Base-by-base conservation (phyloP, 2,888 invertebrate species). In the Melikaiella ostensackeni region DNA sequence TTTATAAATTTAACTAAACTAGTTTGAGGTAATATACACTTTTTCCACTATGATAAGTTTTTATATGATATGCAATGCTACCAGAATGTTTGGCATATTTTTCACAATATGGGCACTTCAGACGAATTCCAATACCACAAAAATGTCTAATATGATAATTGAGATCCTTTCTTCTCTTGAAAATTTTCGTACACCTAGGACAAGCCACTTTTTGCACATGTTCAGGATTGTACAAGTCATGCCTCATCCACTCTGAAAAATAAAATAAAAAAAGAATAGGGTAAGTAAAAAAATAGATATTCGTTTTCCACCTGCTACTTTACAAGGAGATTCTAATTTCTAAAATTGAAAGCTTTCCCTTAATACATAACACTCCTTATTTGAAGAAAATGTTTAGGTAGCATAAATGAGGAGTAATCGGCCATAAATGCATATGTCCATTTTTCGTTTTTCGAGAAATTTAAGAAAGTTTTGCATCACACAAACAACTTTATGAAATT, bases 101-200 rank as follows among this genome's bases (percentile, higher is more conserved):
- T 73, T 83, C 83, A 83, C 92, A 93, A 75, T 89, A 83, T 19
- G 88, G 86, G 79, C 92, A 92, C 42, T 86, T 85, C 75, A 89
- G 90, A 11, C 88, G 82, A 13, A 88, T 88, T 75, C 86, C 88
- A 27, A 76, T 77, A 24, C 80, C 81, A 38, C 81, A 81, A 77
- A 90, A 84, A 75, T 86, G 85, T 64, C 85, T 84, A 16, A 84
- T 74, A 75, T 89, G 89, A 77, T 87, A 83, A 75, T 84, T 83
- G 7, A 89, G 82, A 77, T 86, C 86, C 77, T 84, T 85, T n/a
- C 78, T 79, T 19, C 84, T 76, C 55, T 83, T 84, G 77, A 88
- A 88, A 76, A 86, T 88, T 79, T 91, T 91, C 59, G 90, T 92
- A 81, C 92, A 92, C 30, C 70, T 83, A n/a, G 59, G 38, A 64